phyloP scores from a whole-genome alignment of 2,797 vertebrate genomes.

The Phylloscopus collybita region DNA sequence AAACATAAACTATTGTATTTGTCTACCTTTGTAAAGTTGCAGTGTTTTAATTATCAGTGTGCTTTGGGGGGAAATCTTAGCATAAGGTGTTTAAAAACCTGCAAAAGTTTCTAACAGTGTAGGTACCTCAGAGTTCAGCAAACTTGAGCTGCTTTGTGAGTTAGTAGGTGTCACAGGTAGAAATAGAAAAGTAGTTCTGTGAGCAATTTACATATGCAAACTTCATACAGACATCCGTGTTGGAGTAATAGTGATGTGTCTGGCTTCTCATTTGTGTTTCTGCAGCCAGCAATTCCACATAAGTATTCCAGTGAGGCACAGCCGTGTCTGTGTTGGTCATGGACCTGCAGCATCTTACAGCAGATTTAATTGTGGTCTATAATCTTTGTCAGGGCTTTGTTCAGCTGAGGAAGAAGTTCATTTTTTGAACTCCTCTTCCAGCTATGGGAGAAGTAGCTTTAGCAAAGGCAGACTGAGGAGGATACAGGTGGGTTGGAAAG shows the following conservation, averaged over 20 bases:
- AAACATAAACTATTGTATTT: background rate
- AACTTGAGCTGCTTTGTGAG: background rate
- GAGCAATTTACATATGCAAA: background rate
- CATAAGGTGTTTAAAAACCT: background rate
- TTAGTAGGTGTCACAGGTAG: background rate
- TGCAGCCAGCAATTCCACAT: background rate
- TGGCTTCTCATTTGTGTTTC: background rate
- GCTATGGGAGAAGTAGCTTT: background rate
- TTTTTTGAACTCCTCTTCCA: background rate
- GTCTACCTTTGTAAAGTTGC: background rate
- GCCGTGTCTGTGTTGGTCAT: background rate
- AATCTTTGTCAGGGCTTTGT: background rate
- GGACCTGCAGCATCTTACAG: background rate
- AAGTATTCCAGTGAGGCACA: background rate
- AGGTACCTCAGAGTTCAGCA: background rate
- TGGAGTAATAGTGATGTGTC: background rate
- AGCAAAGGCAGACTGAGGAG: background rate
- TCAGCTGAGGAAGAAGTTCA: background rate
- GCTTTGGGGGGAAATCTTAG: slow-evolving; percentile 5
- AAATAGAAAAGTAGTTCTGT: background rate
- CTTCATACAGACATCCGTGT: background rate
- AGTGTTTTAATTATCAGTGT: background rate
- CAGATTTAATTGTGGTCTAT: background rate
- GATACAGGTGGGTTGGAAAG: background rate
- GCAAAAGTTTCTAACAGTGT: background rate